phyloP scores from a whole-genome alignment of 2,113 vertebrate genomes.

The Corythoichthys haematopterus region DNA sequence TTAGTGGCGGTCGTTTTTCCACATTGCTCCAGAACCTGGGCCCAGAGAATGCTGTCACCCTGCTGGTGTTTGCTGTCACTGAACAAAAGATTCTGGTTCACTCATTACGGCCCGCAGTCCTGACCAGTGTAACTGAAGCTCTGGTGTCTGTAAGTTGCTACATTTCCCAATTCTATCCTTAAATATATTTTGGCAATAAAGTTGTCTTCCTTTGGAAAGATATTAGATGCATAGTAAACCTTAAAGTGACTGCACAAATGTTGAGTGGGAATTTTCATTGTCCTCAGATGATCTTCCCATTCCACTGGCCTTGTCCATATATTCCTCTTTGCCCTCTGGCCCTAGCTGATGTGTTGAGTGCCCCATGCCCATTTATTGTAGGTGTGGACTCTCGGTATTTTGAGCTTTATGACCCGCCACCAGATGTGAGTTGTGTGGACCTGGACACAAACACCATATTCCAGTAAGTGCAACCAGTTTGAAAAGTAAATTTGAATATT shows the following conservation, averaged over 20 bases:
- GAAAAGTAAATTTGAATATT: neutral
- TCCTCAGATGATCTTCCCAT: slow-evolving; percentile 95
- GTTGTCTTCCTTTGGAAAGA: too few species aligned
- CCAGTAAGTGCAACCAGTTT: slow-evolving; percentile 77
- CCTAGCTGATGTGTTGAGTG: slow-evolving; percentile 91
- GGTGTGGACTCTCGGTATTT: slow-evolving; percentile 98
- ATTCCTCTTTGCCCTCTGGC: slow-evolving; percentile 95
- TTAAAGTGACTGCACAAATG: neutral
- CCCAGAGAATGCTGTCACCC: slow-evolving; percentile 88
- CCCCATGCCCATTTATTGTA: slow-evolving; percentile 95
- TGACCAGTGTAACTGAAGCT: slow-evolving; percentile 96
- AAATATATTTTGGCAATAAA: neutral
- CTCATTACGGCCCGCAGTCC: slow-evolving; percentile 89
- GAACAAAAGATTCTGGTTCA: slow-evolving; percentile 98
- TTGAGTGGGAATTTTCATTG: slow-evolving; percentile 5
- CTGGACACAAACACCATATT: slow-evolving; percentile 98
- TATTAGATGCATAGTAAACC: neutral
- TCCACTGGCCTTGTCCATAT: slow-evolving; percentile 97
- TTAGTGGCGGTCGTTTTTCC: slow-evolving; percentile 90
- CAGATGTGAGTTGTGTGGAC: slow-evolving; percentile 95
- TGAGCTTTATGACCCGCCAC: slow-evolving; percentile 93
- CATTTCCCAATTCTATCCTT: neutral
- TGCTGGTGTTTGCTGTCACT: slow-evolving; percentile 91
- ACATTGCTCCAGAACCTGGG: slow-evolving; percentile 93
- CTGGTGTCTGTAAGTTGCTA: slow-evolving; percentile 87